These are phyloP conservation scores for Acanthiza pusilla DNA, from an alignment of 2,797 vertebrate genomes.

Conservation along the genomic window DNA sequence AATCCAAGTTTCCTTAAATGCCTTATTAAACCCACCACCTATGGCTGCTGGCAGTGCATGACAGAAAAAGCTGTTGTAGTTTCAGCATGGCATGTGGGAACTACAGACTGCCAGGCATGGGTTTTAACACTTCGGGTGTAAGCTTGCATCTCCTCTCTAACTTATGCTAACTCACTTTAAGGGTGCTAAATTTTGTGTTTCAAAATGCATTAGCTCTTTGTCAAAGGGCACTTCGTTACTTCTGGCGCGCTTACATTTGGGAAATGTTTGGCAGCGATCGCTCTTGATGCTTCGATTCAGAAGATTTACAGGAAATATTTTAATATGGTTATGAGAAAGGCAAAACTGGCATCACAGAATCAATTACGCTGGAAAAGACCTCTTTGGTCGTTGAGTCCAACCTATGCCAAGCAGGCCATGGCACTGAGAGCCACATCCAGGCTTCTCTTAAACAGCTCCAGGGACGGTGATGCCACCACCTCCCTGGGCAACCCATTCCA, in stretches of 20 bases:
- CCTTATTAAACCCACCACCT: constrained; percentile 22
- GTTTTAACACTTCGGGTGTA: background rate
- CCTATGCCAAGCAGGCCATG: background rate
- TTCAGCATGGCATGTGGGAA: background rate
- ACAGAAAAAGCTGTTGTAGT: constrained; percentile 8
- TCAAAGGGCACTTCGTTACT: background rate
- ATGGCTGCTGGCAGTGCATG: constrained; percentile 1
- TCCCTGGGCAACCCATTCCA: background rate
- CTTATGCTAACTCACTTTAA: background rate
- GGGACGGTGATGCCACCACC: background rate
- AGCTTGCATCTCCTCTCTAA: background rate
- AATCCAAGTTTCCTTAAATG: background rate
- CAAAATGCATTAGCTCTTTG: background rate
- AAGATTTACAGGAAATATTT: background rate
- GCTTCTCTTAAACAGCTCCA: background rate
- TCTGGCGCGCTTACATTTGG: rapidly evolving
- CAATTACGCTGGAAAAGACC: background rate
- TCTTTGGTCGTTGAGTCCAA: background rate
- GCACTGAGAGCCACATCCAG: rapidly evolving
- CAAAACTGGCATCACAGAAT: background rate
- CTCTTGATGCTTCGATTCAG: background rate
- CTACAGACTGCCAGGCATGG: background rate
- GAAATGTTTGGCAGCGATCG: background rate
- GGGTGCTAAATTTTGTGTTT: constrained; percentile 14
- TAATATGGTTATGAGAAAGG: rapidly evolving